Base-by-base conservation (phyloP, 1,140 invertebrate species). In the Temnothorax longispinosus region DNA sequence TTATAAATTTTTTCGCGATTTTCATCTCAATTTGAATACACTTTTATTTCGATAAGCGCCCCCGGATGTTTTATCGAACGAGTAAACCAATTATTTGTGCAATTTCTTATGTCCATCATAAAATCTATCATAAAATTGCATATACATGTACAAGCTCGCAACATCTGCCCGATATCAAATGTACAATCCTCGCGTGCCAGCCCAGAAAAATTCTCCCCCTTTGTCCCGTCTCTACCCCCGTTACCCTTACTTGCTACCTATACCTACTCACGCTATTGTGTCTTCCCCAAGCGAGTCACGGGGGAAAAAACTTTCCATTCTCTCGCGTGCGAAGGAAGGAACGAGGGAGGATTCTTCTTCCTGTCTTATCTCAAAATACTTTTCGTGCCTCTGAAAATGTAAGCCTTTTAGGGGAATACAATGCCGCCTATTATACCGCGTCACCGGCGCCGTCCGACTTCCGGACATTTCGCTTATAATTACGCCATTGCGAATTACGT, bases 351-450 rank as follows among this genome's bases (percentile, higher is more conserved):
- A 35, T 75, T 60, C 80, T 62, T 75, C n/a, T 58, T 41, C 21
- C 67, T 76, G 10, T 38, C 72, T 52, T 65, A 41, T 85, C 74
- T 77, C 64, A 52, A 64, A 77, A 85, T 64, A 64, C 35, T 77
- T 85, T 52, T 13, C 58, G n/a, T 77, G 15, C n/a, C 47, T 77
- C 54, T 56, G 21, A 77, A 77, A 77, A 56, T 13, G 13, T 21
- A 47, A 54, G 27, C 35, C 35, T 71, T 71, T 56, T 44, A 71
- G 10, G 18, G 3, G 2, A 74, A 47, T 72, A 58, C 67, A 38
- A 72, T 81, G 15, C 21, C 38, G 52, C 35, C 35, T 1, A 74
- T 71, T 58, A 35, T 82, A 27, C 21, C 32, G 6, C 27, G 44
- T 41, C 44, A 32, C 27, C 50, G 8, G 5, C 44, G n/a, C 15